Evolutionary conservation across 2,888 invertebrate species (phyloP), one percentile per base, ranked within the genome.

Genomic region (Actias luna): DNA sequence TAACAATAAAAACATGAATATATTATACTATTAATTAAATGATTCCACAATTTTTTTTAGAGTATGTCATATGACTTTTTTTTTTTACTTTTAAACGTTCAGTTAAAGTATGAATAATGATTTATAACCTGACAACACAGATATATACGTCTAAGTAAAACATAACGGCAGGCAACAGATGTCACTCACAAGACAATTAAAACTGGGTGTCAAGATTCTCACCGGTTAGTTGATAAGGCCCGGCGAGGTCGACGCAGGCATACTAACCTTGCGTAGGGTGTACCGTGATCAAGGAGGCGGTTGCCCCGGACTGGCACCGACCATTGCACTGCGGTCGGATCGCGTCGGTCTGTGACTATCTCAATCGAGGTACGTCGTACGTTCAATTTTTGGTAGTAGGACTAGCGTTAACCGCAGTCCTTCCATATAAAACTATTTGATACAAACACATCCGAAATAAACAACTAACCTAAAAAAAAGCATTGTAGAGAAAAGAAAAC

Each of bases 241-340:
- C 3, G 36, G 59, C n/a, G 4, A 25, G 1, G 7, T 1, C 4
- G 5, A 0, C 0, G 0, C 0, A 0, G 57, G 18, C 87, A 93
- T 93, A 94, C 95, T 95, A 95, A 95, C 95, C 95, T 95, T 94
- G 94, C 95, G 94, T 90, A 95, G 95, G 94, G 94, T 93, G 89
- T 87, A 94, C 94, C 94, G 94, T 93, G 95, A 95, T 95, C 95
- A 95, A 0, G 87, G 83, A 93, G 94, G 94, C 93, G 93, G 93
- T 93, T 94, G 93, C 94, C 91, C 92, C 93, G 84, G 93, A 86
- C 82, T 82, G 94, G 94, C 93, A 86, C 93, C 93, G 82, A 85
- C 87, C 95, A 95, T 95, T 95, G 95, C 95, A 95, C 95, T 82
- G 69, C 82, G 94, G 92, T 79, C 78, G 92, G 94, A 90, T 77